phyloP scores from a whole-genome alignment of 2,888 invertebrate species.

The Dinocampus coccinellae region DNA sequence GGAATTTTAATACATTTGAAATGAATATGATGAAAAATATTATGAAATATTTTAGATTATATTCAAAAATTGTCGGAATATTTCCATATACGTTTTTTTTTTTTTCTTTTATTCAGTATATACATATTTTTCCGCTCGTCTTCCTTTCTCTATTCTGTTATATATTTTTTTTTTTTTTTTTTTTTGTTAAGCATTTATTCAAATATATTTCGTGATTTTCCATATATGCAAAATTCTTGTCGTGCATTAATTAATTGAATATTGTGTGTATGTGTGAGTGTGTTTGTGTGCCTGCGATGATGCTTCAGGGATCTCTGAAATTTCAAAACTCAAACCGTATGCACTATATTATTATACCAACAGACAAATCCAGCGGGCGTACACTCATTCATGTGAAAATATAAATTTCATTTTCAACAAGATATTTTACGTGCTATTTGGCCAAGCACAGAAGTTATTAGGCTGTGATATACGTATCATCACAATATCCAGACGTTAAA shows the following conservation, averaged over 20 bases:
- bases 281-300: too few relatives aligned
- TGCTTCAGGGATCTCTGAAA: conserved; percentile 7
- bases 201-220: conserved; percentile 17
- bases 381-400: too few relatives aligned
- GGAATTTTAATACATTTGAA: too few relatives aligned
- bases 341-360: too few relatives aligned
- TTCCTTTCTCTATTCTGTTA: not conserved
- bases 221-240: conserved; percentile 2
- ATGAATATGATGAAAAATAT: not conserved
- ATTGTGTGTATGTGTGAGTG: too few relatives aligned
- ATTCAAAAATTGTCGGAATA: not conserved
- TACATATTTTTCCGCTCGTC: too few relatives aligned
- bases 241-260: conserved; percentile 13
- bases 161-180: not conserved
- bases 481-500: not conserved
- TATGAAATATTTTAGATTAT: not conserved
- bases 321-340: conserved; percentile 20
- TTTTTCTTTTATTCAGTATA: not conserved
- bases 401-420: conserved; percentile 36
- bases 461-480: not conserved
- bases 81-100: not conserved
- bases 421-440: conserved; percentile 37
- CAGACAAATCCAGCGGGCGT: too few relatives aligned
- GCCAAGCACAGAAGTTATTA: not conserved
- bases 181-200: conserved; percentile 1